Percentiles rank a stretch among this genome's conserved stretches.
phyloP scores from a whole-genome alignment of 2,113 vertebrate species.

The Brienomyrus longianalis region DNA sequence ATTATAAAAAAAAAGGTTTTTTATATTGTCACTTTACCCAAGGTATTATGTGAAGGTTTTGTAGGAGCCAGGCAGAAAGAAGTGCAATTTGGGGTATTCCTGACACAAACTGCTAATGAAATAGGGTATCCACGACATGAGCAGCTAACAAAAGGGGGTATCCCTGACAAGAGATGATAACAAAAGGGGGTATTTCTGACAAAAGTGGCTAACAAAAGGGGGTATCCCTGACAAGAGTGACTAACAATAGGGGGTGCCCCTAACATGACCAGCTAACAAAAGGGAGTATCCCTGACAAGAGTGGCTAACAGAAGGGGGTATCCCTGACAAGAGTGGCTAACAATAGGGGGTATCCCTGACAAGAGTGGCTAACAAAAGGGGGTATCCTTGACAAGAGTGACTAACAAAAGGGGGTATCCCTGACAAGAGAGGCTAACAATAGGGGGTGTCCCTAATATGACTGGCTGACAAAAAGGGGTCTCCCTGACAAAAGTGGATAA shows the following conservation, averaged over 20 bases:
- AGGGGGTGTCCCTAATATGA: no score
- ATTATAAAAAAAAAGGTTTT: not conserved
- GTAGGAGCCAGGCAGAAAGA: not conserved
- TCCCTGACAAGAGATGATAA: no score
- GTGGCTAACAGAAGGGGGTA: slow-evolving; percentile 46
- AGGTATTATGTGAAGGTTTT: not conserved
- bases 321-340: not conserved
- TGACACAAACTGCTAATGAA: slow-evolving; percentile 49
- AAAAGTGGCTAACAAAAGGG: slow-evolving; percentile 38
- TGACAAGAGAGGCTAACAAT: not conserved
- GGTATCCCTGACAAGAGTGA: slow-evolving; percentile 24
- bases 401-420: no score
- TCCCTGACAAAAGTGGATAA: no score
- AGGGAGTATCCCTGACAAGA: slow-evolving; percentile 7
- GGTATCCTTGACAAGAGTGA: not conserved
- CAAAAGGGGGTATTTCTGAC: not conserved
- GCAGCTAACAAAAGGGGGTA: not conserved
- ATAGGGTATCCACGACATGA: not conserved
- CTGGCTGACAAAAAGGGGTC: no score
- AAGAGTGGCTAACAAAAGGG: no score
- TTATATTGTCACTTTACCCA: not conserved
- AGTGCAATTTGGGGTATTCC: not conserved
- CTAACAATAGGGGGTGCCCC: slow-evolving; percentile 22
- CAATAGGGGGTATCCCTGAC: not conserved
- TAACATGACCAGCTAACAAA: slow-evolving; percentile 4